These are phyloP conservation scores for Empidonax traillii DNA, from an alignment of 2,113 vertebrate species.

Conservation along the genomic window DNA sequence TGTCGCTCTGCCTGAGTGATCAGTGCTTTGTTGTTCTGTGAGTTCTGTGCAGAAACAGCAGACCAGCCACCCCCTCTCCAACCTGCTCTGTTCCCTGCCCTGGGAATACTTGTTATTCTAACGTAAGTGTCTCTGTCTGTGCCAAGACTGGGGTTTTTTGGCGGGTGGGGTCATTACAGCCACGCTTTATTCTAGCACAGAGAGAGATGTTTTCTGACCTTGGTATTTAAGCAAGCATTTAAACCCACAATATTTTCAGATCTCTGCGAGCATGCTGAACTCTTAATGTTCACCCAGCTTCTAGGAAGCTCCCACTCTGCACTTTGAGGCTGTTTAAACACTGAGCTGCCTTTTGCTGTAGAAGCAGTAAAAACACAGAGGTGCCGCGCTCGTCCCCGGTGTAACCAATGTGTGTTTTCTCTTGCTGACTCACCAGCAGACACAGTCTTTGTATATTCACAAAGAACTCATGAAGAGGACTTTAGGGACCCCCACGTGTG, in stretches of 20 bases:
- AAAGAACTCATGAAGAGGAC: constrained; percentile 99
- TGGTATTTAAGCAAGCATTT: neutral
- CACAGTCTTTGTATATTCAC: constrained; percentile 90
- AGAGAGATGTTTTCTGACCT: neutral
- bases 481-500: constrained; percentile 92
- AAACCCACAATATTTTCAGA: neutral
- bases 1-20: neutral
- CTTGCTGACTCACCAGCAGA: constrained; percentile 83
- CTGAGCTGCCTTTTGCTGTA: constrained; percentile 27
- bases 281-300: neutral
- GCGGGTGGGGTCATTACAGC: neutral
- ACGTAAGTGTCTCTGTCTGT: neutral
- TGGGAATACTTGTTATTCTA: neutral
- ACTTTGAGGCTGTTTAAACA: neutral
- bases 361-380: constrained; percentile 25
- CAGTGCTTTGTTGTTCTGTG: neutral
- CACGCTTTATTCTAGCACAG: neutral
- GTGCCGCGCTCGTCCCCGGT: neutral
- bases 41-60: neutral
- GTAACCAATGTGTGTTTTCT: constrained; percentile 83
- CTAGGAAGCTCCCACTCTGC: neutral
- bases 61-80: neutral
- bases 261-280: neutral
- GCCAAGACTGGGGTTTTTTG: neutral
- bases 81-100: neutral